Conservation (phyloP, 1,140 invertebrate genomes). For the Dendrolimus punctatus region DNA sequence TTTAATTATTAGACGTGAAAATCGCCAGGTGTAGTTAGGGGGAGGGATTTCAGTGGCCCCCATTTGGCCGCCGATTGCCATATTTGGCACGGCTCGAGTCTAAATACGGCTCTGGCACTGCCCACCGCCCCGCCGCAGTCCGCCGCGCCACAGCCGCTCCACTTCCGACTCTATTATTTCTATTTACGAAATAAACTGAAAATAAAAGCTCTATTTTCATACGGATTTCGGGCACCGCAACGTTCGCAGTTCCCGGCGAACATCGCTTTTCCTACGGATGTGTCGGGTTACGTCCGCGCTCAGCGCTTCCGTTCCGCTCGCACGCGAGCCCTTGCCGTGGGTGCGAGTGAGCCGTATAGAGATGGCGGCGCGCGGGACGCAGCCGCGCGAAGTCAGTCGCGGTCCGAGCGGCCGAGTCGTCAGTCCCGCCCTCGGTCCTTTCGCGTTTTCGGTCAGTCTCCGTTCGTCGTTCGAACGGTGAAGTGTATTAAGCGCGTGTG, state of each 20-base stretch:
- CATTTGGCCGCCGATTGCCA: constrained; percentile 80
- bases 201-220: constrained; percentile 71
- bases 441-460: constrained; percentile 63
- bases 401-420: constrained; percentile 66
- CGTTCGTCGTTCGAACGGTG: constrained; percentile 65
- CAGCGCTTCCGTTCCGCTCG: constrained; percentile 34
- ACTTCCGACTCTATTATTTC: constrained; percentile 72
- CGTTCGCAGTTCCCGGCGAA: constrained; percentile 57
- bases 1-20: constrained; percentile 70
- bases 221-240: constrained; percentile 64
- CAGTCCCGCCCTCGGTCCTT: constrained; percentile 67
- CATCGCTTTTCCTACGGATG: constrained; percentile 54
- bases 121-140: constrained; percentile 55
- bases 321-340: constrained; percentile 6
- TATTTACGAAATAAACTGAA: constrained; percentile 71
- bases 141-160: constrained; percentile 53
- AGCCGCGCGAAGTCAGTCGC: constrained; percentile 68
- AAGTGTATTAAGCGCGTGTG: constrained; percentile 60
- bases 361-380: constrained; percentile 54
- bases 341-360: constrained; percentile 49
- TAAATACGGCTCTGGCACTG: constrained; percentile 83
- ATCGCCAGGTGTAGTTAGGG: constrained; percentile 69
- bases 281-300: constrained; percentile 59
- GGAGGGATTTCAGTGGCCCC: constrained; percentile 79
- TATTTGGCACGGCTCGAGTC: constrained; percentile 81